Conservation (phyloP, 1,140 invertebrate genomes). For the Neotoxoptera formosana region DNA sequence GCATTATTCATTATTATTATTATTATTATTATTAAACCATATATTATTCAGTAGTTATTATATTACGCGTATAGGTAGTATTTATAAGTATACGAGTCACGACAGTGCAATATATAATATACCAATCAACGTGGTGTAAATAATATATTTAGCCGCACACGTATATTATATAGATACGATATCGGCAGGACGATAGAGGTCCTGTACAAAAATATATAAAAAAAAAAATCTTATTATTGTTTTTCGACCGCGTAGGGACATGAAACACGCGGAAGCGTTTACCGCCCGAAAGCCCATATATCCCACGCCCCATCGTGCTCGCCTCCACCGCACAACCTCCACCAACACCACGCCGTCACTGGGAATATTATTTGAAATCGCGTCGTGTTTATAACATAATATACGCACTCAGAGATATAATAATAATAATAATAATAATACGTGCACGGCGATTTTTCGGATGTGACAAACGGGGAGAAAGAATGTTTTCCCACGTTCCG, state of each 20-base stretch:
- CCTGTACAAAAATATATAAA: too few species aligned
- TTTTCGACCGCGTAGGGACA: not conserved
- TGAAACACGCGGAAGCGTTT: not conserved
- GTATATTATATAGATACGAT: not conserved
- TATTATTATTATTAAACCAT: not conserved
- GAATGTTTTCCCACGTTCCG: not conserved
- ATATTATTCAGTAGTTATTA: not conserved
- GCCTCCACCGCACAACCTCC: too few species aligned
- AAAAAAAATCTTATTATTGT: not conserved
- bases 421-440: not conserved
- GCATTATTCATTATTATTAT: not conserved
- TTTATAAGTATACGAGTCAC: not conserved
- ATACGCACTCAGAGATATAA: not conserved
- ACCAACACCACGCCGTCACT: not conserved
- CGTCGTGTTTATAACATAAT: not conserved
- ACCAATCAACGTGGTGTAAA: not conserved
- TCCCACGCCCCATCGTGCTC: not conserved
- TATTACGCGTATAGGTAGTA: not conserved
- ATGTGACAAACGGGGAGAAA: conserved; percentile 5
- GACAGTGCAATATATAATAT: not conserved
- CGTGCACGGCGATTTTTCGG: conserved; percentile 15
- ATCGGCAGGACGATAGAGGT: too few species aligned
- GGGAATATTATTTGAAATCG: not conserved
- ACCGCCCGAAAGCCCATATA: not conserved
- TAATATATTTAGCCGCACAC: not conserved